A percentile compares a stretch with the other conserved stretches of the same genome.
phyloP scores from a whole-genome alignment of 2,797 vertebrate genomes.

The Chromis chromis region DNA sequence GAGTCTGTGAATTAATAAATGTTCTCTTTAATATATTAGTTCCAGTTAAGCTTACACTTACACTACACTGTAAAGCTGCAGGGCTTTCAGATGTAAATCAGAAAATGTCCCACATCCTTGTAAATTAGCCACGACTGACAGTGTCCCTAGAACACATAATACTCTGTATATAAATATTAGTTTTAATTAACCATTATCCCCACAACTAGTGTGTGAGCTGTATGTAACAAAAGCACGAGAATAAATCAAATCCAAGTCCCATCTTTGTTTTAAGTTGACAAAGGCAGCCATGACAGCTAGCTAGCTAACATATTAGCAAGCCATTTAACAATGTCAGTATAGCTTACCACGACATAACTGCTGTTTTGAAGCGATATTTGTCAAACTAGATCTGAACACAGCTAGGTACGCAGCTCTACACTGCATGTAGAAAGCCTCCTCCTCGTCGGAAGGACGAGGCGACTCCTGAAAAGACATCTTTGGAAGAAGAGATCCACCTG shows the following conservation, averaged over 20 bases:
- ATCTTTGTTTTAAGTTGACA: neutral
- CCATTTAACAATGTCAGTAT: neutral
- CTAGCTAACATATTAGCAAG: neutral
- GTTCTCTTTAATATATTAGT: neutral
- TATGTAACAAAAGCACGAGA: neutral
- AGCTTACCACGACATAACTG: slow-evolving; percentile 90
- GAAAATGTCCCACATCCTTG: neutral
- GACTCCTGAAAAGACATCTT: slow-evolving; percentile 71
- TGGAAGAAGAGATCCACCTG: neutral
- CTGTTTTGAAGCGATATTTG: slow-evolving; percentile 91
- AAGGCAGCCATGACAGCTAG: neutral
- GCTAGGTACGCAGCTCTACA: slow-evolving; percentile 91
- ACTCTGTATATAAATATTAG: neutral
- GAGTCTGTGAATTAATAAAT: no score
- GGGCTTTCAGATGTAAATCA: neutral
- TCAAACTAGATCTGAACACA: slow-evolving; percentile 91
- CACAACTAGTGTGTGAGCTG: neutral
- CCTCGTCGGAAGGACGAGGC: slow-evolving; percentile 82
- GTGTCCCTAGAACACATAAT: no score
- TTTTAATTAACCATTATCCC: neutral
- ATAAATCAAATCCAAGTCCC: no score
- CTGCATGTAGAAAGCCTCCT: slow-evolving; percentile 88
- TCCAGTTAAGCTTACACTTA: neutral
- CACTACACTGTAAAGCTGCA: no score
- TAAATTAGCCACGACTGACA: no score